A percentile compares a stretch with the other conserved stretches of the same genome.
These are phyloP conservation scores for Ectropis grisescens DNA, from an alignment of 1,140 invertebrate genomes.

Conservation along the genomic window DNA sequence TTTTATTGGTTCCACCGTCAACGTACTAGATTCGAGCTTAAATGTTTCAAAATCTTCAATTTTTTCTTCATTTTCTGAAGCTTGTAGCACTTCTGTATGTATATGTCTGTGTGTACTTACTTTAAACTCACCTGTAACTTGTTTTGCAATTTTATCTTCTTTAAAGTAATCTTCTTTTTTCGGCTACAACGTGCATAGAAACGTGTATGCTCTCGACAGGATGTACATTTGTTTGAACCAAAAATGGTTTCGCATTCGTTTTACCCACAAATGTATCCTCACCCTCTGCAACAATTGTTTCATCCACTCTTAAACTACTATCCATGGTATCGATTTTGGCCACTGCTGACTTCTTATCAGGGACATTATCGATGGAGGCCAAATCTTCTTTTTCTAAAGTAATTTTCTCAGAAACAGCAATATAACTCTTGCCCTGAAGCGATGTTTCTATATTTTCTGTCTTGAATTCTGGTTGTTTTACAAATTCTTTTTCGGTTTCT, in stretches of 20 bases:
- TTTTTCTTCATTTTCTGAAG: constrained; percentile 23
- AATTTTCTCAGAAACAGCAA: constrained; percentile 13
- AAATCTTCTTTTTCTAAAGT: constrained; percentile 20
- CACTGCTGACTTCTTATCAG: too few relatives aligned
- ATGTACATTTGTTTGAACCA: constrained; percentile 12
- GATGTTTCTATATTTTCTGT: constrained; percentile 10
- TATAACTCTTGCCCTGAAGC: constrained; percentile 13
- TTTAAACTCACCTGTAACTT: constrained; percentile 13
- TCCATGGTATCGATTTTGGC: constrained; percentile 14
- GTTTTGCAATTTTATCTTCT: constrained; percentile 11
- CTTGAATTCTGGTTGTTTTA: constrained; percentile 4
- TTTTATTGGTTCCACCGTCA: constrained; percentile 21
- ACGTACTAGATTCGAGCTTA: constrained; percentile 17
- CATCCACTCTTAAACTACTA: constrained; percentile 22
- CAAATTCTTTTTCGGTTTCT: constrained; percentile 24
- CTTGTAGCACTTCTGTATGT: constrained; percentile 26
- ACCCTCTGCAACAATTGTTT: constrained; percentile 31
- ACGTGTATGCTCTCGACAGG: constrained; percentile 22
- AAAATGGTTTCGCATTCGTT: too few relatives aligned
- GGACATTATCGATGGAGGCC: too few relatives aligned
- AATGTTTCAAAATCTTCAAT: constrained; percentile 11
- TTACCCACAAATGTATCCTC: constrained; percentile 9
- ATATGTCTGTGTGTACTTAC: constrained; percentile 28
- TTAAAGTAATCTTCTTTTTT: constrained; percentile 32
- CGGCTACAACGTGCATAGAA: constrained; percentile 25